Base-by-base conservation (phyloP, 2,888 invertebrate genomes). In the Teinopalpus imperialis region DNA sequence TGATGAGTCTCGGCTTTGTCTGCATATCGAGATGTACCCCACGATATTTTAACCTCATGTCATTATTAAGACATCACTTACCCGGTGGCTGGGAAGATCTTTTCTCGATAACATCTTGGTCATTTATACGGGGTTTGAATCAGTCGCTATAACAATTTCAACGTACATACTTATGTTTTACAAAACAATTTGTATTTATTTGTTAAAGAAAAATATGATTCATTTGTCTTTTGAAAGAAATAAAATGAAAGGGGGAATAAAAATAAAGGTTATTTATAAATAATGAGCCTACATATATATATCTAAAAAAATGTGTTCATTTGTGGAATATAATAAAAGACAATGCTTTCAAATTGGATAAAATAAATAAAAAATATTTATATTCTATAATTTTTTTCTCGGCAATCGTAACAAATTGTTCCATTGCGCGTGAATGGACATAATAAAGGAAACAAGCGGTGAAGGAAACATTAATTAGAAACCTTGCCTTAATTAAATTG, bases 1-100 rank as follows among this genome's bases (percentile, higher is more conserved):
- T 86, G 74, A 74, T 68, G 70, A 71, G 57, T 61, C 69, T 69
- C 71, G 69, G 69, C 67, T 74, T 70, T 70, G 73, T 76, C 60
- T 59, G 63, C 69, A 65, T 62, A 60, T 62, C 64, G 63, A 81
- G 85, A 87, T 87, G 70, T 70, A 65, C 78, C 80, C 73, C 75
- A 73, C 76, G 86, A 87, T 82, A 83, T 83, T 83, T 74, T 73
- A 76, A 74, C 74, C 76, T 79, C 74, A 59, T 74, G 82, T 85
- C 81, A 85, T 83, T 86, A 86, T 87, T 82, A 85, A 86, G 86
- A 87, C 85, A 80, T 87, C 85, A 82, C 82, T 80, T 86, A 78
- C 81, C 76, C 85, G 82, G 85, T 87, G 86, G 87, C 82, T 77
- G 66, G 53, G 58, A 63, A 79, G 86, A 85, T 85, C 65, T 58